Percentiles rank a stretch among this genome's conserved stretches.
phyloP scores from a whole-genome alignment of 2,888 invertebrate species.

The Portevinia maculata region DNA sequence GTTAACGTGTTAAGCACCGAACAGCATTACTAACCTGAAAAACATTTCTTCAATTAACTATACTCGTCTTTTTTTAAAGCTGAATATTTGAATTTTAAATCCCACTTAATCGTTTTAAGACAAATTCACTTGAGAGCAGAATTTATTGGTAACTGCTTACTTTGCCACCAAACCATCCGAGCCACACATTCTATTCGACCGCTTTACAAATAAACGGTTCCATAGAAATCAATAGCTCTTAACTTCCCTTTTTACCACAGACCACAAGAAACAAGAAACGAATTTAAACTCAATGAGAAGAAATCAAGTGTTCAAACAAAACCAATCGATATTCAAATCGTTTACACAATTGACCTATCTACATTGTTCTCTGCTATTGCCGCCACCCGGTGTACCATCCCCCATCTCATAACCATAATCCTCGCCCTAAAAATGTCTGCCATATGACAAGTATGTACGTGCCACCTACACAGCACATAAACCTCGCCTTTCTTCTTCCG shows the following conservation, averaged over 20 bases:
- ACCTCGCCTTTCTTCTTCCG: not conserved
- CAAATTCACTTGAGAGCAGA: too few species aligned
- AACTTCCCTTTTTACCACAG: conserved; percentile 36
- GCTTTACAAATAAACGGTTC: conserved; percentile 31
- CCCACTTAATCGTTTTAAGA: too few species aligned
- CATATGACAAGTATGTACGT: not conserved
- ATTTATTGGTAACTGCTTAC: conserved; percentile 33
- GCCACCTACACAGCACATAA: conserved; percentile 1
- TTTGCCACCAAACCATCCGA: conserved; percentile 30
- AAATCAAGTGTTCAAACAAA: conserved; percentile 45
- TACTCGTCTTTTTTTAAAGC: too few species aligned
- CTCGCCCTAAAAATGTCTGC: conserved; percentile 48
- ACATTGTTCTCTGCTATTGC: conserved; percentile 36
- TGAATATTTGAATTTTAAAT: too few species aligned
- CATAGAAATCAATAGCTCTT: conserved; percentile 30
- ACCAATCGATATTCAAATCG: conserved; percentile 64
- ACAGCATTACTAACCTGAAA: too few species aligned
- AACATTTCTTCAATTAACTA: too few species aligned
- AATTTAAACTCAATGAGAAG: conserved; percentile 20
- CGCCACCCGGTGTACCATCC: not conserved
- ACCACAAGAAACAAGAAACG: conserved; percentile 42
- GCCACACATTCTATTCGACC: conserved; percentile 23
- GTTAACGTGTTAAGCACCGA: too few species aligned
- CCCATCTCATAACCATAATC: conserved; percentile 31
- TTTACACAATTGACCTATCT: conserved; percentile 66